phyloP scores from a whole-genome alignment of 2,113 vertebrate species.

The Microcebus ravelobensis region DNA sequence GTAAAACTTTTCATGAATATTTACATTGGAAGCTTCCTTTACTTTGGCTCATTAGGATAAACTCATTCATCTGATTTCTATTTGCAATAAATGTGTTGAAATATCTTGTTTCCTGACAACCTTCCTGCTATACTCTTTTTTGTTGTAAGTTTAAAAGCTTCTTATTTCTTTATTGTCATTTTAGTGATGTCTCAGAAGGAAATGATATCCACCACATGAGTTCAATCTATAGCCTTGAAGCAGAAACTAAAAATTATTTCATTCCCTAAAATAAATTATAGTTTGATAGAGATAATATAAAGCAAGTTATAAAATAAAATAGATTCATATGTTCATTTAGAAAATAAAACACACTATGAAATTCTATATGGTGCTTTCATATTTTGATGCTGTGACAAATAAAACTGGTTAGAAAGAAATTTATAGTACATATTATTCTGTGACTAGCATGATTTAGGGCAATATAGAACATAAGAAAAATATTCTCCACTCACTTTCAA shows the following conservation, averaged over 20 bases:
- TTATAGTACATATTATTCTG: neutral
- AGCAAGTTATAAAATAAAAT: neutral
- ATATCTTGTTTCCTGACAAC: neutral
- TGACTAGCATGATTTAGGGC: neutral
- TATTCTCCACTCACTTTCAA: neutral
- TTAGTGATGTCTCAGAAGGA: slow-evolving; percentile 5
- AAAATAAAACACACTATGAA: neutral
- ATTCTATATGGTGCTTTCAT: neutral
- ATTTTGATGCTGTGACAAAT: neutral
- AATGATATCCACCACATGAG: neutral
- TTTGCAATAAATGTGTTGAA: neutral
- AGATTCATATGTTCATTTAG: neutral
- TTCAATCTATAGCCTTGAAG: neutral
- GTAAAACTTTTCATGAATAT: slow-evolving; percentile 21
- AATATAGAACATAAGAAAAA: neutral
- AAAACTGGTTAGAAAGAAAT: neutral
- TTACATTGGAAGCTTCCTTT: slow-evolving; percentile 17
- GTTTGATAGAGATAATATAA: neutral
- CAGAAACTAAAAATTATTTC: slow-evolving; percentile 7
- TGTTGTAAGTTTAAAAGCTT: neutral
- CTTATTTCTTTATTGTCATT: slow-evolving; percentile 13
- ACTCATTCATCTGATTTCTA: slow-evolving; percentile 10
- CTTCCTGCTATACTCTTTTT: neutral
- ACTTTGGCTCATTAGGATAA: neutral
- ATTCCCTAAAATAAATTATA: neutral